Evolutionary conservation across 2,797 vertebrate species (phyloP).

Genomic region (Squalus acanthias): DNA sequence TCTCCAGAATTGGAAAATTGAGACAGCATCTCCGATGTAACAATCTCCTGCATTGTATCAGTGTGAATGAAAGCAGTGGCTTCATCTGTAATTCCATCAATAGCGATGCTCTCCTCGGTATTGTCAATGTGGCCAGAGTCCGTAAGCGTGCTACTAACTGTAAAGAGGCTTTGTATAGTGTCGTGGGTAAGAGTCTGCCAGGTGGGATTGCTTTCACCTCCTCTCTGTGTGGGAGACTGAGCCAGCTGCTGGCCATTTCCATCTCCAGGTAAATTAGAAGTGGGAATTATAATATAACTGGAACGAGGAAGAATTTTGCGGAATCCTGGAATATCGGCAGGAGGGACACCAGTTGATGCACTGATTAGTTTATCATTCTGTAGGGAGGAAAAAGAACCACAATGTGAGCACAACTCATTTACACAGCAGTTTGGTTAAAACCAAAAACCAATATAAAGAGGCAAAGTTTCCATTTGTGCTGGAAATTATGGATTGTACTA

Average conservation of each 20-base stretch:
- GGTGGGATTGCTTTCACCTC: conserved; percentile 35
- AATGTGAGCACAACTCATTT: background rate
- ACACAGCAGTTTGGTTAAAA: background rate
- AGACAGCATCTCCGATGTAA: conserved; percentile 56
- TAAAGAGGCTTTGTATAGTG: conserved; percentile 49
- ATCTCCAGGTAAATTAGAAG: conserved; percentile 63
- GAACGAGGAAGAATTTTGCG: conserved; percentile 92
- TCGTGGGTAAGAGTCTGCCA: conserved; percentile 53
- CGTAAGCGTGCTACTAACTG: conserved; percentile 42
- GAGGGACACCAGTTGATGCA: conserved; percentile 50
- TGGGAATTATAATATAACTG: conserved; percentile 79
- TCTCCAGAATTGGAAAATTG: conserved; percentile 48
- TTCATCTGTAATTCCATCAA: conserved; percentile 65
- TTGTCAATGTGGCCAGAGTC: conserved; percentile 60
- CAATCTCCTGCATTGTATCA: conserved; percentile 52
- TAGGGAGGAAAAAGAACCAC: background rate
- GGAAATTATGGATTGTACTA: background rate
- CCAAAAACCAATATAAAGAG: background rate
- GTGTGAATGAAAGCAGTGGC: conserved; percentile 51
- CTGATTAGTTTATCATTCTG: conserved; percentile 57
- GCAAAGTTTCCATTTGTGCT: background rate
- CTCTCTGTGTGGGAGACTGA: conserved; percentile 56
- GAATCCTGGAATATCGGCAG: conserved; percentile 85
- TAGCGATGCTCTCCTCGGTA: conserved; percentile 65
- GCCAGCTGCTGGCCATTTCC: conserved; percentile 60